Evolutionary conservation across 2,113 vertebrate species (phyloP), one percentile per base, ranked within the genome.

Genomic region (Lates calcarifer): DNA sequence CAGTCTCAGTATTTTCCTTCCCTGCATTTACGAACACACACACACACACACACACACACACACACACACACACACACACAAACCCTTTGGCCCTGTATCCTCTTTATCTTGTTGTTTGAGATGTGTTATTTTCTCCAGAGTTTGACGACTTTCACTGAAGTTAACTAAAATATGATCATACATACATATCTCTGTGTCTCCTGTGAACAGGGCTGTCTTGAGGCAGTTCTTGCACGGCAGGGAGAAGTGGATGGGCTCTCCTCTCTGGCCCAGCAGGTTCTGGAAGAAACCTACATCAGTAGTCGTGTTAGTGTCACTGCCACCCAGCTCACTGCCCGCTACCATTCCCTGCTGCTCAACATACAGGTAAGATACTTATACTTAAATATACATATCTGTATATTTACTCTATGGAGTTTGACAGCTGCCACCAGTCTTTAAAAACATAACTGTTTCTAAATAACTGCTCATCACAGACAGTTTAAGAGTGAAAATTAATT

Each of bases 241-340:
- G 95, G 95, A 28, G 97, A 99, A 67, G 96, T 99, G 3, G 98
- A 99, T 64, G 96, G 96, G 20, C 96, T 99, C 43, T 96, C 96
- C 0, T 77, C 95, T 6, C 87, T 98, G 67, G 97, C 97, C 2
- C 97, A 99, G 93, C 96, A 98, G 93, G 94, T 99, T 67, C 89
- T 99, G 79, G 97, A 99, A 20, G 97, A 98, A 91, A 96, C 93
- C 80, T 96, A 96, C 33, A 95, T 96, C 86, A 95, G 94, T 75
- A 96, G 96, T 87, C 90, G 92, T 15, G 91, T 97, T 87, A 97
- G 97, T 75, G 95, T 93, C 68, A 96, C 96, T 70, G 96, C 97
- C 69, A 98, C 97, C 0, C 96, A 98, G 86, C 95, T 99, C 65
- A 96, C 96, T 0, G 95, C 97, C 67, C 95, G 94, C 72, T 99